Base-by-base conservation (phyloP, 2,113 vertebrate genomes). In the Rallus limicola region DNA sequence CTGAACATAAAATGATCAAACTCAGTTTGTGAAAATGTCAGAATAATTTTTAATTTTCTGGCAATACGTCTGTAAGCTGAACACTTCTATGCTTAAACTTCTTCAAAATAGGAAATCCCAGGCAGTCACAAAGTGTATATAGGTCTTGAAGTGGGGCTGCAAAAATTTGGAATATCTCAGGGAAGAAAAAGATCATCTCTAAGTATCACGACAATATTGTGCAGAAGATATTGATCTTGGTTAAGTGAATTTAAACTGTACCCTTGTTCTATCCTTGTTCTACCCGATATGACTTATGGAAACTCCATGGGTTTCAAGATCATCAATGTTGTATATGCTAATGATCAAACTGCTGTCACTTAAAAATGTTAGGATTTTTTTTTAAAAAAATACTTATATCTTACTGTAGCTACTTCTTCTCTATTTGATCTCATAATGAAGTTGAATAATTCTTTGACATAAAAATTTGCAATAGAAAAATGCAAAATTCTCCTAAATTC, bases 1-100 rank as follows among this genome's bases (percentile, higher is more conserved):
- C 5, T 82, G 69, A 76, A 28, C 34, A 48, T 25, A 38, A 89
- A 95, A 93, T 78, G 9, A 83, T 86, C 48, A 81, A 78, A 78
- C 42, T 38, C 1, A 1, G 36, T 83, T 59, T 82, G 83, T 65
- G 64, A 90, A 93, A 93, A 78, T 71, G 86, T 52, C 91, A 78
- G 83, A 81, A 75, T 88, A 86, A 81, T 84, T 91, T 84, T 28
- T 84, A 86, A 64, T 82, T 92, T 82, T 86, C 72, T 79, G 38
- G 36, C 19, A 75, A 75, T 70, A 80, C 33, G 11, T 52, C 69
- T 75, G 25, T 56, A 59, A 92, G 69, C 13, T 24, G 34, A 86
- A 68, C 25, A 5, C 23, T 81, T 89, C 10, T 50, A 59, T 21
- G 13, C 25, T 68, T 60, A 68, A 86, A 36, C 6, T 10, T 38